Evolutionary conservation across 1,140 invertebrate species (phyloP).

Genomic region (Zophobas atratus): DNA sequence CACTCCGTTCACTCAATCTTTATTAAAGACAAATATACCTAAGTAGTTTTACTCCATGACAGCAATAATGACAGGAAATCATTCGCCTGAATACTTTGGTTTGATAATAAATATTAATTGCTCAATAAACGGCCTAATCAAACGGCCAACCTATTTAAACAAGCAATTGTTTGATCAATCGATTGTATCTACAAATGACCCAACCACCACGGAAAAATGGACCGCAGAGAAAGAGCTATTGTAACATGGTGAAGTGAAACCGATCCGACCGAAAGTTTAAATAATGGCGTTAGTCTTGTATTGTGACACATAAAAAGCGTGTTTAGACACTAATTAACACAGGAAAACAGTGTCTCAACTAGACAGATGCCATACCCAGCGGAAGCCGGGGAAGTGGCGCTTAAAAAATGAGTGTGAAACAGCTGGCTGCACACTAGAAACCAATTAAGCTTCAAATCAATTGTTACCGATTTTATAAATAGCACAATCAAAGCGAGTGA

Average conservation of each 20-base stretch:
- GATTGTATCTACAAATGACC: slow-evolving; percentile 1
- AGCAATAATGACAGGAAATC: slow-evolving; percentile 23
- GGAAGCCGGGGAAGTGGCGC: slow-evolving; percentile 30
- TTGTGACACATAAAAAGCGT: slow-evolving; percentile 34
- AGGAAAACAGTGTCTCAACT: slow-evolving; percentile 29
- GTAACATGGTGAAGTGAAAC: background rate
- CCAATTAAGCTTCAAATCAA: slow-evolving; percentile 29
- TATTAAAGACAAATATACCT: background rate
- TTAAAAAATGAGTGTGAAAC: slow-evolving; percentile 34
- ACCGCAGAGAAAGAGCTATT: background rate
- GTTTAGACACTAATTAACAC: slow-evolving; percentile 37
- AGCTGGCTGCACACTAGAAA: slow-evolving; percentile 36
- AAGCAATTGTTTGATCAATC: slow-evolving; percentile 35
- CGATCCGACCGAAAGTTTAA: slow-evolving; percentile 4
- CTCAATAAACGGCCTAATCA: slow-evolving; percentile 23
- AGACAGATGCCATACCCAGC: slow-evolving; percentile 33
- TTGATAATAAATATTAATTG: slow-evolving; percentile 35
- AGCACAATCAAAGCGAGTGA: background rate
- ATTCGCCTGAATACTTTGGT: slow-evolving; percentile 17
- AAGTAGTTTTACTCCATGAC: background rate
- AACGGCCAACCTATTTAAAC: slow-evolving; percentile 27
- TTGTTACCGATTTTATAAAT: slow-evolving; percentile 12
- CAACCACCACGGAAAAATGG: background rate
- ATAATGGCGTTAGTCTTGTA: slow-evolving; percentile 31
- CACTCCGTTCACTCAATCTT: background rate